Evolutionary conservation across 2,797 vertebrate genomes (phyloP).

Genomic region (Crax fasciolata): DNA sequence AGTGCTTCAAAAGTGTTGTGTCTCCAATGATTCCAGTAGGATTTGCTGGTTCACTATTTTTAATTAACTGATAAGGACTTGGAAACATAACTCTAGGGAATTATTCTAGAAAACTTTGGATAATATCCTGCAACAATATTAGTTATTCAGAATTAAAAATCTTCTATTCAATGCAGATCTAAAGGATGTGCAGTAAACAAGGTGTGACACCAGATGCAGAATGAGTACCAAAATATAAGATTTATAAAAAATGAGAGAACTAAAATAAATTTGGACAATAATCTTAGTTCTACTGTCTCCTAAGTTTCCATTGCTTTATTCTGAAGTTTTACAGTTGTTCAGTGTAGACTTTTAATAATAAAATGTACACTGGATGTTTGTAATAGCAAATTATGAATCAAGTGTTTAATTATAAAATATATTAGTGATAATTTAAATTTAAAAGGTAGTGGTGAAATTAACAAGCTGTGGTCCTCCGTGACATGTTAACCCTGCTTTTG

Average conservation of each 20-base stretch:
- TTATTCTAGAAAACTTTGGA: constrained; percentile 26
- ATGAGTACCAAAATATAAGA: background rate
- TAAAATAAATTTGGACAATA: background rate
- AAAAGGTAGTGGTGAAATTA: background rate
- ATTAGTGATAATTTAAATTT: background rate
- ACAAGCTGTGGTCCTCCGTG: background rate
- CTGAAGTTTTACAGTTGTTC: background rate
- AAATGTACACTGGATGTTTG: background rate
- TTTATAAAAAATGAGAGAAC: background rate
- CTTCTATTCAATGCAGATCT: background rate
- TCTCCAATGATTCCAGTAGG: background rate
- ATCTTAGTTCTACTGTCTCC: background rate
- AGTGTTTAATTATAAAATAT: background rate
- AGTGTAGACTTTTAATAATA: background rate
- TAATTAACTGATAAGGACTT: constrained; percentile 8
- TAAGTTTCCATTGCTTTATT: background rate
- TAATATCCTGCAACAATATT: background rate
- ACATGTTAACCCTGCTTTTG: background rate
- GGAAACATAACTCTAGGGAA: constrained; percentile 2
- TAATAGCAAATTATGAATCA: background rate
- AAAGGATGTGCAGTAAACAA: background rate
- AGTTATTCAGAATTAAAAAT: constrained; percentile 26
- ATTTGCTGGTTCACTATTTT: constrained; percentile 17
- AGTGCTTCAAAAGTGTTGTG: background rate
- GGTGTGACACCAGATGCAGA: background rate